Conservation (phyloP, 2,888 invertebrate species). For the Petrolisthes cinctipes region DNA sequence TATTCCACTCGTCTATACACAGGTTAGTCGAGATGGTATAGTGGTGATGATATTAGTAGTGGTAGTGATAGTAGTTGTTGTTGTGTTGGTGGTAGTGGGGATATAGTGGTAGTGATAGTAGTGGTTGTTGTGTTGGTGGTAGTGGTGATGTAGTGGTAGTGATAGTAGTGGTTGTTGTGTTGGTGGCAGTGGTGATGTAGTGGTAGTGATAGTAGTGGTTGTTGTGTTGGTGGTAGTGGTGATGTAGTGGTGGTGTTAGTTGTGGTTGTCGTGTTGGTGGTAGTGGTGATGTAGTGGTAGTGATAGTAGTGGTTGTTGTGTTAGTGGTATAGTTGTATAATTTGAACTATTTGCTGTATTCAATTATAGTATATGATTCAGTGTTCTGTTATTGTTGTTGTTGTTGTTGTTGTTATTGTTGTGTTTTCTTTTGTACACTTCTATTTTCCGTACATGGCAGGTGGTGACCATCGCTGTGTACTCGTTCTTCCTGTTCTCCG, state of each 20-base stretch:
- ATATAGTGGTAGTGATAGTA: not conserved
- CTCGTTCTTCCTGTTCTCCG: slow-evolving; percentile 88
- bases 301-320: too few species aligned
- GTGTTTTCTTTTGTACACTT: not conserved
- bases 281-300: too few species aligned
- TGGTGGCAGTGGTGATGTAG: too few species aligned
- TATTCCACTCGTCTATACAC: slow-evolving; percentile 51
- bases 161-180: too few species aligned
- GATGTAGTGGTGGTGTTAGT: not conserved
- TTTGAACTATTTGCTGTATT: not conserved
- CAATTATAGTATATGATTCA: not conserved
- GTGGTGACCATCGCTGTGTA: slow-evolving; percentile 93
- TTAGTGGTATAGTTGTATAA: too few species aligned
- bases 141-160: too few species aligned
- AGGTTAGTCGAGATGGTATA: slow-evolving; percentile 11
- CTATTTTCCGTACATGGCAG: slow-evolving; percentile 71
- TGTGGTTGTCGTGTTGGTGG: too few species aligned
- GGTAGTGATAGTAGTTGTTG: not conserved
- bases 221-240: not conserved
- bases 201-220: not conserved
- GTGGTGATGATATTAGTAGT: not conserved
- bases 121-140: too few species aligned
- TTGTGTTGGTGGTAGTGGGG: too few species aligned
- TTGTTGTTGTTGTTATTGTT: not conserved
- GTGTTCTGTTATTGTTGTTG: not conserved